A percentile compares a stretch with the other conserved stretches of the same genome.
Conservation (phyloP, 1,140 invertebrate genomes). For the Calycopis cecrops region DNA sequence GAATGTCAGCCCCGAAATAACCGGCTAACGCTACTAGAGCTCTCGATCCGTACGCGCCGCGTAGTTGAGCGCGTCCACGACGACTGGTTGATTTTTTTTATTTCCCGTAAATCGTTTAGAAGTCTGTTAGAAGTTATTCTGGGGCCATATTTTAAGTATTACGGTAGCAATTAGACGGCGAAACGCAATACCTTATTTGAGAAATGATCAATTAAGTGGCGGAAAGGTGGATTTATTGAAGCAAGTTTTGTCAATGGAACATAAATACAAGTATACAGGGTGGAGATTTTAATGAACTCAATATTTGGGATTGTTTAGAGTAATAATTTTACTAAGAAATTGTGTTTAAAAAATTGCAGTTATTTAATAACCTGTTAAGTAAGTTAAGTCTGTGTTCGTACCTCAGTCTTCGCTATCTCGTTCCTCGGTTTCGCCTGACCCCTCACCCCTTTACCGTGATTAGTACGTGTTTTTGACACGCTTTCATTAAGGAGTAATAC, state of each 20-base stretch:
- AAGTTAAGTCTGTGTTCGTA: no score
- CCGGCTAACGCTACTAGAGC: conserved; percentile 29
- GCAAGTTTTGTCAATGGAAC: neutral
- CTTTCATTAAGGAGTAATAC: no score
- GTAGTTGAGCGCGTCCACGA: neutral
- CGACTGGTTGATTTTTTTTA: conserved; percentile 23
- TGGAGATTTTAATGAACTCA: conserved; percentile 8
- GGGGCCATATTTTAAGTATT: conserved; percentile 24
- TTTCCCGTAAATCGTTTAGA: conserved; percentile 38
- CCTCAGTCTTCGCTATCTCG: no score
- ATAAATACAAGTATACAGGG: neutral
- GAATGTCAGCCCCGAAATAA: conserved; percentile 44
- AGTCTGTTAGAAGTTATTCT: conserved; percentile 34
- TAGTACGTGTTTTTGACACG: no score
- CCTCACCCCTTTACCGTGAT: no score
- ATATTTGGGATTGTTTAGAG: no score
- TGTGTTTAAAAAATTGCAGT: no score
- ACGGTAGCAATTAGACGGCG: conserved; percentile 42
- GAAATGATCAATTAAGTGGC: conserved; percentile 32
- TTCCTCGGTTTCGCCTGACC: no score
- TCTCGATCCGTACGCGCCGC: neutral
- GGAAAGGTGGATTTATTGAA: conserved; percentile 13
- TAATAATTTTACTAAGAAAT: no score
- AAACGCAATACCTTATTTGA: conserved; percentile 33
- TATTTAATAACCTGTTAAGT: no score